A percentile compares a stretch with the other conserved stretches of the same genome.
Conservation (phyloP, 2,888 invertebrate species). For the Anthophora plumipes region DNA sequence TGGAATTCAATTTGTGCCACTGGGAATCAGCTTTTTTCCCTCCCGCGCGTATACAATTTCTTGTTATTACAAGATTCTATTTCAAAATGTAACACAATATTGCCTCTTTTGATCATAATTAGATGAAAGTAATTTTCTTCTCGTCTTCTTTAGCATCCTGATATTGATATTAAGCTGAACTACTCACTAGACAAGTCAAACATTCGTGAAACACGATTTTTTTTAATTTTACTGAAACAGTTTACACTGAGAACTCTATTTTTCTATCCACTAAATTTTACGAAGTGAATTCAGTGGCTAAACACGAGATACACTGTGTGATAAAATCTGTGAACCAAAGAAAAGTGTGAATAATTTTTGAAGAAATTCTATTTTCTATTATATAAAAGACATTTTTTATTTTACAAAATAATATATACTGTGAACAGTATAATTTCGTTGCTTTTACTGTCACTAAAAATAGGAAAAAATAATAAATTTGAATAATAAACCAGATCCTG, state of each 20-base stretch:
- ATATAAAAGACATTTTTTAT: no score
- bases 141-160: background rate
- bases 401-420: no score
- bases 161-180: background rate
- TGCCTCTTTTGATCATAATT: background rate
- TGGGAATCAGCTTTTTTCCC: no score
- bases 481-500: no score
- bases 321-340: background rate
- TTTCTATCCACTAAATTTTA: no score
- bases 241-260: background rate
- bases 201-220: background rate
- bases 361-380: background rate
- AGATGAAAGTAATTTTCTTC: background rate
- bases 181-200: slow-evolving; percentile 16
- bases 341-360: background rate
- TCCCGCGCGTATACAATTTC: background rate
- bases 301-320: background rate
- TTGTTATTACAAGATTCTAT: background rate
- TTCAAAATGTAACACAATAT: background rate
- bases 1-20: background rate
- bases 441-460: no score
- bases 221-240: background rate
- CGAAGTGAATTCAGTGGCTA: background rate
- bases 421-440: no score
- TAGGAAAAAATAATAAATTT: no score